Conservation (phyloP, 2,113 vertebrate genomes). For the Strix aluco region DNA sequence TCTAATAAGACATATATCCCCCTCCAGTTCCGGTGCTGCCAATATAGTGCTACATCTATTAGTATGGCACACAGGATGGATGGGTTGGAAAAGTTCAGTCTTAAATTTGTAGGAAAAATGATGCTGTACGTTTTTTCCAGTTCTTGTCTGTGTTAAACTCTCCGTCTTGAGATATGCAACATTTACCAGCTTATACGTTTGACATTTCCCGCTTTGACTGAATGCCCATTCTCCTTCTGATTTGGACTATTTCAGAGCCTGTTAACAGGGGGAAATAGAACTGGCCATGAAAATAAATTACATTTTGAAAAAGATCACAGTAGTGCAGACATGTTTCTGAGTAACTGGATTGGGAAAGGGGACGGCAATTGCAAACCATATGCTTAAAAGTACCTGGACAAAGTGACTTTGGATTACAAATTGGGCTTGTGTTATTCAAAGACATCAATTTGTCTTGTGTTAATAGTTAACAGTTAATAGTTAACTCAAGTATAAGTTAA, state of each 20-base stretch:
- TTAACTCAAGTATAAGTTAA: background rate
- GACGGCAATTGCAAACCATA: background rate
- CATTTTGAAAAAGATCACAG: slow-evolving; percentile 45
- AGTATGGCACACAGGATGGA: background rate
- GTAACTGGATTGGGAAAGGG: background rate
- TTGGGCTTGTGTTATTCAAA: background rate
- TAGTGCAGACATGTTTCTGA: slow-evolving; percentile 25
- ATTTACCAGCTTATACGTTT: background rate
- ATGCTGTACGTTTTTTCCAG: background rate
- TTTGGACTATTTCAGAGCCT: slow-evolving; percentile 21
- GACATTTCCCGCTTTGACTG: slow-evolving; percentile 47
- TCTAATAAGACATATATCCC: background rate
- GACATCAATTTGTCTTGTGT: background rate
- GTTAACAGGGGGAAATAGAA: slow-evolving; percentile 56
- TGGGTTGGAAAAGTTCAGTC: background rate
- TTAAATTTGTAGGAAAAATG: background rate
- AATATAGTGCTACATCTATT: background rate
- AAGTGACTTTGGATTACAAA: background rate
- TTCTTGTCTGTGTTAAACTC: background rate
- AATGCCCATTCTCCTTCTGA: slow-evolving; percentile 34
- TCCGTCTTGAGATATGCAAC: background rate
- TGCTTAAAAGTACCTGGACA: background rate
- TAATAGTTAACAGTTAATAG: background rate
- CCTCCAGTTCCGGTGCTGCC: background rate
- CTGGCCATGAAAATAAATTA: slow-evolving; percentile 58